Evolutionary conservation across 2,888 invertebrate species (phyloP), one percentile per base, ranked within the genome.

Genomic region (Drosophila subsilvestris): DNA sequence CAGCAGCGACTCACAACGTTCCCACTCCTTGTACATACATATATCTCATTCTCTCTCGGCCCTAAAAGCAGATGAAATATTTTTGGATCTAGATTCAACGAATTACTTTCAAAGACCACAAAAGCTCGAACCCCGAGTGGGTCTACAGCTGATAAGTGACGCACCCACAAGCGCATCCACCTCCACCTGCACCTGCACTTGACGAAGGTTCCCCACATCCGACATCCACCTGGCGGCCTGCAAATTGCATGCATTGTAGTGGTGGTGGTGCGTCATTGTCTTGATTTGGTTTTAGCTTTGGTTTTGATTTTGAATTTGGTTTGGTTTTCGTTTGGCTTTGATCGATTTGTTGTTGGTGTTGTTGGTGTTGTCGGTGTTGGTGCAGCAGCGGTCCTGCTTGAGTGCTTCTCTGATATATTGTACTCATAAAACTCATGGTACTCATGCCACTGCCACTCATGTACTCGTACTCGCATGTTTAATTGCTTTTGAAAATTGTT

Each of bases 401-500:
- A 89, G 70, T 85, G 89, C 60, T 51, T 51, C 62, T 47, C 63
- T 2, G n/a, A 14, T 37, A 6, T n/a, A 25, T 25, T 25, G 25
- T 25, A 37, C 20, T 48, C 49, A 8, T 22, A 25, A 12, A 17
- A 37, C 14, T 20, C 37, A 27, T 37, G n/a, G 58, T 37, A 22
- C 44, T 17, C 14, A 45, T 25, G 17, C 51, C 17, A 14, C 10
- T 42, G 42, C 25, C 25, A 50, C 37, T 25, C 78, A 77, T 70
- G 63, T 78, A 70, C 68, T 74, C 29, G n/a, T 51, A 73, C 68
- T 74, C 29, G n/a, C 47, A 73, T 63, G 65, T 74, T 81, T 89
- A 85, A 85, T 85, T 89, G 73, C 75, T 67, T 70, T 82, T 89
- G 63, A 89, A 88, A 85, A 76, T 78, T 56, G 74, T 69, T 12